phyloP scores from a whole-genome alignment of 2,113 vertebrate species.

The Rostratula benghalensis region DNA sequence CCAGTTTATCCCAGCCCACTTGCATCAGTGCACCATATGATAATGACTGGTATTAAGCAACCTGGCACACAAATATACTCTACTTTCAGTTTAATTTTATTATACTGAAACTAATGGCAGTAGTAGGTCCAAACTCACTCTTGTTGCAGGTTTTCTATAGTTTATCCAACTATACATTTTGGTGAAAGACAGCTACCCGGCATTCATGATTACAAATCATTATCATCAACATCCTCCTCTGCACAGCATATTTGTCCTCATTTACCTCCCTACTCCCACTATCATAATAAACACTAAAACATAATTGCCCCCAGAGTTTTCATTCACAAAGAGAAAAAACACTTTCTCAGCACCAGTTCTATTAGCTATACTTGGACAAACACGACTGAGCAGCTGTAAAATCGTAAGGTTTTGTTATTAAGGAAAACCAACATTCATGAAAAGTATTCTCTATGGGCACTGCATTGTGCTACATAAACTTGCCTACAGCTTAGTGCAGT shows the following conservation, averaged over 20 bases:
- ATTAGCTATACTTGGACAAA: not conserved
- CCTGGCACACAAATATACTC: not conserved
- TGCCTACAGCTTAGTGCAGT: not conserved
- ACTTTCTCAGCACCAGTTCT: not conserved
- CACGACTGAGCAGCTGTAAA: not conserved
- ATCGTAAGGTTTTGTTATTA: not conserved
- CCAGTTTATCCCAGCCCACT: not conserved
- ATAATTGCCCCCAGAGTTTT: not conserved
- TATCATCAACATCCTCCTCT: not conserved
- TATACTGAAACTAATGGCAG: constrained; percentile 1
- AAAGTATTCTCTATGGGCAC: not conserved
- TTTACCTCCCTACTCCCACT: not conserved
- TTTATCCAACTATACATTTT: not conserved
- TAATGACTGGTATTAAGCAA: not conserved
- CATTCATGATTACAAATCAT: not conserved
- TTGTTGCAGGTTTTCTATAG: not conserved
- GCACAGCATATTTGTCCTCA: not conserved
- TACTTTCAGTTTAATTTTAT: constrained; percentile 24
- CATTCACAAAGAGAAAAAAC: not conserved
- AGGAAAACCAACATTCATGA: not conserved
- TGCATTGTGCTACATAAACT: not conserved
- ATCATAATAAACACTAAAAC: not conserved
- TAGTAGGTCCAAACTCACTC: not conserved
- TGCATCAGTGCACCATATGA: constrained; percentile 5
- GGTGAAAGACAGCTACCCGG: not conserved